Evolutionary conservation across 1,140 invertebrate genomes (phyloP), one percentile per base, ranked within the genome.

Genomic region (Pissodes strobi): DNA sequence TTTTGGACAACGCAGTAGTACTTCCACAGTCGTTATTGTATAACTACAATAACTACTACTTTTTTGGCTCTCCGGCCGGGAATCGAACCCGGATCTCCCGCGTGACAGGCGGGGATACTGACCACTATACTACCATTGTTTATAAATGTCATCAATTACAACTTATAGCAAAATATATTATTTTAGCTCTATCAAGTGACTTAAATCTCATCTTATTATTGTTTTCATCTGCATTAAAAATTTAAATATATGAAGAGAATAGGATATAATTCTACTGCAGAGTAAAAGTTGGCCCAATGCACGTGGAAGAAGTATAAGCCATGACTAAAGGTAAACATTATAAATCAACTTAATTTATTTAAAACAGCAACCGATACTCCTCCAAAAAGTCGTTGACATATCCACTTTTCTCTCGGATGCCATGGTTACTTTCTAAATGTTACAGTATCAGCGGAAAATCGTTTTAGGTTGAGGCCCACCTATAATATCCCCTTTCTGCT

Each of bases 21-120:
- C n/a, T n/a, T n/a, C n/a, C n/a, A n/a, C n/a, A n/a, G n/a, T n/a
- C n/a, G n/a, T n/a, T n/a, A n/a, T n/a, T n/a, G n/a, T n/a, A n/a
- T n/a, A n/a, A n/a, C n/a, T n/a, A n/a, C n/a, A n/a, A n/a, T n/a
- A n/a, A n/a, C n/a, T n/a, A n/a, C n/a, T n/a, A n/a, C n/a, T n/a
- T n/a, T n/a, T n/a, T n/a, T n/a, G n/a, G n/a, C 74, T 76, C 74
- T 71, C 71, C 72, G 74, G 72, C 74, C 71, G 74, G 74, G 74
- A 76, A 76, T 76, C 74, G 74, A 76, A 76, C 74, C 74, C 74
- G 71, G 74, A 72, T 76, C 74, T 76, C 74, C 74, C 74, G 74
- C 74, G 74, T 76, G 74, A 76, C 74, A 76, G 74, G 74, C 74
- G 74, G 74, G 74, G 74, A 74, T 74, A 76, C 74, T 76, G 65